Base-by-base conservation (phyloP, 2,888 invertebrate genomes). In the Kuschelorhynchus macadamiae region DNA sequence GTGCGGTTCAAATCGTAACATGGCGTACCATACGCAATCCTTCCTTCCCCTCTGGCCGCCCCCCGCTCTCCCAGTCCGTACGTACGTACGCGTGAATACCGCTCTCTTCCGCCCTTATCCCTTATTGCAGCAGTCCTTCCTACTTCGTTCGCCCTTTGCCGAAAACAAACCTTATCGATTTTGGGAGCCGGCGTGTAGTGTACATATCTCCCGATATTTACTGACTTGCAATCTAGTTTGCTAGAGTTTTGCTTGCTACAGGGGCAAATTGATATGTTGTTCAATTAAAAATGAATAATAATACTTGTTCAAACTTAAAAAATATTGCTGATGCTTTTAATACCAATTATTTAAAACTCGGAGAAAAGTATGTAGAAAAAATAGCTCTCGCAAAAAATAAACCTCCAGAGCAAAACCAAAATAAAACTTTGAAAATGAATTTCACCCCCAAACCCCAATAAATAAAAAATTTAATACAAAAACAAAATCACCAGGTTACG, bases 151-250 rank as follows among this genome's bases (percentile, higher is more conserved):
- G n/a, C n/a, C n/a, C n/a, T n/a, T n/a, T 59, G 53, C 66, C 79
- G 77, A 79, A 82, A 84, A 84, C 82, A 83, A 82, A 82, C 83
- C 82, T 81, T 84, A 85, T 85, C 84, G 85, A 85, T 85, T 85
- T 84, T 83, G 80, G 82, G 79, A 81, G 81, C 81, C 77, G n/a
- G n/a, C n/a, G n/a, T n/a, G n/a, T n/a, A n/a, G n/a, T n/a, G n/a
- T n/a, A n/a, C n/a, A n/a, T 77, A 78, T 59, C 33, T 21, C 79
- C 80, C 81, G 80, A 81, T 81, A 80, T 81, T 82, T 78, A 81
- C n/a, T n/a, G n/a, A n/a, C 80, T 80, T 79, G 79, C 80, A 79
- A 76, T 78, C 47, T 56, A 80, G 80, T 80, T n/a, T 80, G 80
- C 79, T 32, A 18, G 39, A 60, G 41, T 50, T 52, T 53, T 42